Conservation (phyloP, 2,888 invertebrate species). For the Ecliptopera silaceata region DNA sequence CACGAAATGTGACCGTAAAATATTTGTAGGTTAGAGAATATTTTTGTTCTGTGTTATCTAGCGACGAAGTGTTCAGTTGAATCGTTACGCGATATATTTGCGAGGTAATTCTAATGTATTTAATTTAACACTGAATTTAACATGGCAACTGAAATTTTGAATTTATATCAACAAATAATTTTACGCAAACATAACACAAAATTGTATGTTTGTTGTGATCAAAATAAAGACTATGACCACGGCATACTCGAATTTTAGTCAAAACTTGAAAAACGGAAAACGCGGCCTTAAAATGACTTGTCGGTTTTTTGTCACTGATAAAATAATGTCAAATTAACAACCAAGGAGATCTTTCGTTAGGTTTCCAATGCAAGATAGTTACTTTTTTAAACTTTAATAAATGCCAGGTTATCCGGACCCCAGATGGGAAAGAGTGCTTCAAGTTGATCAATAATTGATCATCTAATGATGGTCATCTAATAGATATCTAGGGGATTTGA, state of each 20-base stretch:
- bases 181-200: conserved; percentile 25
- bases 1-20: conserved; percentile 67
- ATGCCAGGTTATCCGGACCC: too few species aligned
- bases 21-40: too few species aligned
- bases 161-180: conserved; percentile 18
- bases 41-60: too few species aligned
- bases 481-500: too few species aligned
- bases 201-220: conserved; percentile 23
- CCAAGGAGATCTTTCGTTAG: conserved; percentile 8
- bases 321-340: conserved; percentile 11
- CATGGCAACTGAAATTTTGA: conserved; percentile 37
- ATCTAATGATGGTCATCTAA: too few species aligned
- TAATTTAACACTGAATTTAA: conserved; percentile 30
- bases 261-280: conserved; percentile 14
- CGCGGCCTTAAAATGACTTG: background rate
- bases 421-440: too few species aligned
- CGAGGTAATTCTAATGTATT: background rate
- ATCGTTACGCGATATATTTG: conserved; percentile 25
- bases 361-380: too few species aligned
- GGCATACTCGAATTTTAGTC: conserved; percentile 43
- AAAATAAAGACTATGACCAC: conserved; percentile 37
- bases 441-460: too few species aligned
- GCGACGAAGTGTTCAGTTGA: conserved; percentile 45
- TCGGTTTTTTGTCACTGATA: conserved; percentile 16
- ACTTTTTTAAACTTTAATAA: too few species aligned